Evolutionary conservation across 2,113 vertebrate species (phyloP), one percentile per base, ranked within the genome.

Genomic region (Ammodramus savannarum): DNA sequence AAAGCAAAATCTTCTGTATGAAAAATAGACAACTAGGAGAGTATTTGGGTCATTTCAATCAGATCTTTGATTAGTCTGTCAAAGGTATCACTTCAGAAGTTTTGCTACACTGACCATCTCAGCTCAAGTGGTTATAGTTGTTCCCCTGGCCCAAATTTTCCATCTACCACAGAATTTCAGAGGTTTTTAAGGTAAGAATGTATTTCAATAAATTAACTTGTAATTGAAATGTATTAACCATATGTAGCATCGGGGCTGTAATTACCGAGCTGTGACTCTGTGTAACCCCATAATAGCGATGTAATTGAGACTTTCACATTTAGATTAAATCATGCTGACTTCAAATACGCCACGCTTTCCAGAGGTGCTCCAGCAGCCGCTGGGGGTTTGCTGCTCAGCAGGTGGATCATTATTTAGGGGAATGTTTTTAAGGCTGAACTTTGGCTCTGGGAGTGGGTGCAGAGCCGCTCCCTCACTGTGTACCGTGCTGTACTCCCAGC

Each of bases 391-490:
- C 46, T 3, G 0, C 63, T 57, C 74, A 3, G 17, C 6, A 16
- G 21, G n/a, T 19, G 20, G 43, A 32, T 71, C 15, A 1, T 44
- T 16, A 34, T 51, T 68, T 19, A 3, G 7, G 19, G 38, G 49
- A 23, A 43, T 27, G 17, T 51, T 85, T 83, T 63, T 10, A 22
- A 39, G 86, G 36, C 46, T 39, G 51, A 17, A 9, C 36, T 74
- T 82, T 16, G 54, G 11, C 71, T 67, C 29, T 13, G 4, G 75
- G 27, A 85, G 34, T 63, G n/a, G 52, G 41, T 7, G 29, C 61
- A 16, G 86, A 13, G 46, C 55, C 46, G 22, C 6, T n/a, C 27
- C 58, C 68, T 48, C 14, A 0, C 38, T 55, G 59, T 1, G 1
- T 32, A 63, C 48, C 0, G 3, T 48, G 61, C 29, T 46, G 52